Evolutionary conservation across 2,888 invertebrate genomes (phyloP), one percentile per base, ranked within the genome.

Genomic region (Callosobruchus maculatus): DNA sequence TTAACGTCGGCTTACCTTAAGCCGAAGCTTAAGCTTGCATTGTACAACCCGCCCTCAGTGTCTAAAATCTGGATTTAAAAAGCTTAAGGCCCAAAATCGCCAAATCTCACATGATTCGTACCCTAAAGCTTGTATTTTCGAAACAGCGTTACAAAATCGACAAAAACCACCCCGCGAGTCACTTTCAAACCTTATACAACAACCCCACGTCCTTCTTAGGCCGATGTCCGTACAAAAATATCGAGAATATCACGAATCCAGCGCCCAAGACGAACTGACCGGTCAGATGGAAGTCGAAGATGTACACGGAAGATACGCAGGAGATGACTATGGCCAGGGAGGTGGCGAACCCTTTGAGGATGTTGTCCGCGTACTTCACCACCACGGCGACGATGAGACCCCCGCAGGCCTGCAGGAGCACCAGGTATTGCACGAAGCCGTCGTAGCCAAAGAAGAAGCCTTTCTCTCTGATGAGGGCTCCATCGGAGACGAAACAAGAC

Each of bases 321-420:
- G 98, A 97, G 79, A 99, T 93, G 70, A 99, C 92, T 79, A 99
- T 99, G 5, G 99, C 97, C 73, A 98, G 91, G 0, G 99, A 99
- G 0, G 99, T 99, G 68, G 99, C 98, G 85, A 99, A 99, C 22
- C 99, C 99, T 88, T 96, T 99, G 5, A 99, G 89, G 84, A 99
- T 99, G 88, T 99, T 99, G 87, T 99, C 99, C 0, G 99, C 99
- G 87, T 99, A 99, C 89, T 99, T 99, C 30, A 99, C 98, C 1
- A 99, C 99, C 79, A 99, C 93, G 0, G 99, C 99, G 7, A 99
- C 99, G 73, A 99, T 93, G 0, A 99, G 90, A 3, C 99, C 99
- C 0, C 99, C 99, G 21, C 95, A 93, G 0, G 98, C 98, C 89
- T 99, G 98, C 71, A 97, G 88, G 22, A 95, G 85, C 2, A 99